Evolutionary conservation across 1,140 invertebrate genomes (phyloP), one percentile per base, ranked within the genome.

Genomic region (Drosophila littoralis): DNA sequence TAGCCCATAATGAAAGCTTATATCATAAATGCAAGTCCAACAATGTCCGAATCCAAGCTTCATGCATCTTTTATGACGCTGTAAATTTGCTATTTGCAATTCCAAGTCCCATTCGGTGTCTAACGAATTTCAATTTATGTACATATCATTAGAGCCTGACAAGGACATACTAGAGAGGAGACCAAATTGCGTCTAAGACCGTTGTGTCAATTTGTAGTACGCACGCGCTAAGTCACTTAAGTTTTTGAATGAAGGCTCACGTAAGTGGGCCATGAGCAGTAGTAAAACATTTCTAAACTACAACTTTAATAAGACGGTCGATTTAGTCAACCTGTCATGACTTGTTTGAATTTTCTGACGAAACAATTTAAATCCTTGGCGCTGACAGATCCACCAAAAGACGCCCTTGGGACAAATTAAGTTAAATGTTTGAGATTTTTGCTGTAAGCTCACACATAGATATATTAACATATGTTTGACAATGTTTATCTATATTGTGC

Each of bases 51-150:
- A 64, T 55, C 33, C 28, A 10, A 22, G 33, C 17, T 72, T 65
- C 60, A 59, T 61, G 38, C 38, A 59, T 42, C 48, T 65, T 36
- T 55, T 58, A 72, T 55, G 15, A 36, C 43, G 8, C 22, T 35
- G n/a, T 54, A 70, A 63, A 54, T 70, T 38, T 40, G 59, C 13
- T 60, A 46, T 59, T 72, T 57, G 50, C 51, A 73, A 67, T 73
- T 73, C 45, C 43, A 50, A 50, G 69, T 63, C 48, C 46, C 51
- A 36, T 65, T 60, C 42, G 54, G 61, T 65, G 67, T 70, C 43
- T 69, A 78, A 78, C 59, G 51, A 78, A 59, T 65, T 82, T 79
- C 28, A 70, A 86, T 75, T 68, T 86, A 78, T 81, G 77, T 51
- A 54, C 80, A 84, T 82, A 67, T 63, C 45, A 75, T 65, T 33